These are phyloP conservation scores for Arbacia lixula DNA, from an alignment of 53 echinoderm and acorn worm species.

Conservation along the genomic window DNA sequence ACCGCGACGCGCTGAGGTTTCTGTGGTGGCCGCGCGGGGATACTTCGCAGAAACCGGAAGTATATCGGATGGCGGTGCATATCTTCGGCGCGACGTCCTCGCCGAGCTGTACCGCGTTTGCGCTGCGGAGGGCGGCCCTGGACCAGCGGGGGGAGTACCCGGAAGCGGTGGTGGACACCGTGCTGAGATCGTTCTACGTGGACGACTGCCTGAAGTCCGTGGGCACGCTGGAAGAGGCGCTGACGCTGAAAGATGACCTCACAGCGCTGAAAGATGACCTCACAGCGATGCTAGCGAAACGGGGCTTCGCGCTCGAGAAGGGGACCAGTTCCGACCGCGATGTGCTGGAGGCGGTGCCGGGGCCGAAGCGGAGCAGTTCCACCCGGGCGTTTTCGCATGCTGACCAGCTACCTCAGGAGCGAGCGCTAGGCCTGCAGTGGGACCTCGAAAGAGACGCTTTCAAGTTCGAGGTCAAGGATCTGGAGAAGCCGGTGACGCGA, in stretches of 20 bases:
- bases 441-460: conserved; percentile 50
- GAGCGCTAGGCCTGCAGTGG: conserved; percentile 59
- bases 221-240: conserved; percentile 27
- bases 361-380: conserved; percentile 49
- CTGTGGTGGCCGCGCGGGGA: conserved; percentile 66
- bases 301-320: conserved; percentile 76
- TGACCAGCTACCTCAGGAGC: conserved; percentile 48
- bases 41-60: neutral
- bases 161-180: neutral
- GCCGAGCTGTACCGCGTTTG: conserved; percentile 57
- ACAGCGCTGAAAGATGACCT: no score
- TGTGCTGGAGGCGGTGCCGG: no score
- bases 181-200: conserved; percentile 67
- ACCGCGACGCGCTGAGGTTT: conserved; percentile 59
- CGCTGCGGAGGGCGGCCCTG: conserved; percentile 42
- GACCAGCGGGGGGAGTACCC: neutral
- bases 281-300: conserved; percentile 48
- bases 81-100: conserved; percentile 67
- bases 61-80: conserved; percentile 53
- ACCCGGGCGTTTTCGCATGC: no score
- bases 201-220: conserved; percentile 77
- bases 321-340: conserved; percentile 64
- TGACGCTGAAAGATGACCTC: conserved; percentile 32
- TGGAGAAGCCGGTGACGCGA: conserved; percentile 45
- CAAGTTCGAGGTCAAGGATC: conserved; percentile 38